Base-by-base conservation (phyloP, 2,797 vertebrate genomes). In the Anguilla pacifica region DNA sequence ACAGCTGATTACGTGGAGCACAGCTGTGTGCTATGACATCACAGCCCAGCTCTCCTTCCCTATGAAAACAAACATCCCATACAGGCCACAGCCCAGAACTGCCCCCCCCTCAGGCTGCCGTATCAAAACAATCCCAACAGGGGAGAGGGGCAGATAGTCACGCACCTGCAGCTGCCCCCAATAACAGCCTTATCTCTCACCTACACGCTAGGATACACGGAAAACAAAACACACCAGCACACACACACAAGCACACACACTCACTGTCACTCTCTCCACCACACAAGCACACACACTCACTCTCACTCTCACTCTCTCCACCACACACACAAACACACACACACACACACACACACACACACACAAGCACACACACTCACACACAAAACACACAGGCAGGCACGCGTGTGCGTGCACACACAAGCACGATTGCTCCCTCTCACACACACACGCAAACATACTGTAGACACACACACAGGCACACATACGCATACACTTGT, bases 11-110 rank as follows among this genome's bases (percentile, higher is more conserved):
- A 10, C 7, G 43, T 19, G 77, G 19, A 31, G 17, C 15, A 79
- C 35, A 35, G 77, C 77, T 5, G 39, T 49, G 77, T 49, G 39
- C 6, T 39, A 49, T 81, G 77, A 81, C 43, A 43, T 49, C 77
- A 81, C 43, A 31, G 19, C 43, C 43, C 39, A 25, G 77, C 77
- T 81, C 77, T 6, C 49, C 25, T 46, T 81, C 77, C 19, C 43
- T 81, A 43, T 81, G 77, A 81, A 49, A 49, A 81, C 77, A 81
- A 81, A 81, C 77, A 81, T 4, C 77, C 77, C 19, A 13, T 7
- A 13, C 43, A 46, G 77, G 39, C 3, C 3, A 46, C 35, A 19
- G 74, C 74, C 2, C 35, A 49, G 77, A 9, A 9, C 39, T 43
- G 74, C 39, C 77, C 72, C 39, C 17, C 17, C 22, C 22, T 25